Base-by-base conservation (phyloP, 2,888 invertebrate genomes). In the Zygaena filipendulae region DNA sequence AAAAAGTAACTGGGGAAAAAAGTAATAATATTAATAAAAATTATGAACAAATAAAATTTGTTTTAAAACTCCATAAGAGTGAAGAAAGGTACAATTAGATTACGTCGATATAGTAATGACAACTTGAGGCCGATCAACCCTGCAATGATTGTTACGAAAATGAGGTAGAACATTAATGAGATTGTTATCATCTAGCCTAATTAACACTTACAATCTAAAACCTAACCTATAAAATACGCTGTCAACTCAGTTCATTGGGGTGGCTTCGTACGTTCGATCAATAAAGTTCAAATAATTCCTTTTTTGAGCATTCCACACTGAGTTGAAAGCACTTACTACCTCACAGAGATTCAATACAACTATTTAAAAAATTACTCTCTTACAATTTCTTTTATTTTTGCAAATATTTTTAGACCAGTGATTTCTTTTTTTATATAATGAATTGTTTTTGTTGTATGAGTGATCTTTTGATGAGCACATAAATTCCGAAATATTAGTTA, bases 41-140 rank as follows among this genome's bases (percentile, higher is more conserved):
- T 59, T 59, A 49, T 43, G 42, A 59, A 51, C 51, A 58, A 60
- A 60, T 66, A 60, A 58, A n/a, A n/a, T n/a, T n/a, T 54, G 49
- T 55, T 75, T 80, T 80, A 6, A 81, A 77, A 79, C 81, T 81
- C 81, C 79, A 50, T 53, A n/a, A 47, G 79, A 77, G 77, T 80
- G 62, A 61, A 64, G 58, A 60, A 66, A 79, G 79, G 80, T 80
- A 80, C 77, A 69, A 57, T 68, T 64, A 70, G 69, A 72, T 72
- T 75, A 75, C 67, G 49, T n/a, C n/a, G n/a, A n/a, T n/a, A n/a
- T n/a, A n/a, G n/a, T n/a, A n/a, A 53, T 53, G 56, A 43, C 48
- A 57, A 58, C 61, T 59, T 50, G 43, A 45, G 61, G 62, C 63
- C 69, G 72, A 68, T 49, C 66, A 60, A n/a, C 63, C 66, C 58